Conservation (phyloP, 2,797 vertebrate genomes). For the Pteropus rufus region DNA sequence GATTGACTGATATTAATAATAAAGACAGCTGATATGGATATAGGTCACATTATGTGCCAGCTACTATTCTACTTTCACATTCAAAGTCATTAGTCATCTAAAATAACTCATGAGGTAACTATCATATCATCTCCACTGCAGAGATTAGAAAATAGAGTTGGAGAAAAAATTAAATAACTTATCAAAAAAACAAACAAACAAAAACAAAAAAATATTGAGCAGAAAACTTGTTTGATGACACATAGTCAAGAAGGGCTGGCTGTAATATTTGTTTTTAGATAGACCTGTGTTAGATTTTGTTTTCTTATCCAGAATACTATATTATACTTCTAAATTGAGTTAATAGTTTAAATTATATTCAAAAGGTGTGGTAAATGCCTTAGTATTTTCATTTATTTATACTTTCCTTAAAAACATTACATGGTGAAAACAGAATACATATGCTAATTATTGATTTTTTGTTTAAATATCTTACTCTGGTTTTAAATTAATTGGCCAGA, state of each 20-base stretch:
- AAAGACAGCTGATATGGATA: not conserved
- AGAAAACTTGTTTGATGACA: not conserved
- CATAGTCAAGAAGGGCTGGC: not conserved
- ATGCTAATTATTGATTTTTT: not conserved
- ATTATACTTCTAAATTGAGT: not conserved
- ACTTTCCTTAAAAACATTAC: not conserved
- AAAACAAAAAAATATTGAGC: not conserved
- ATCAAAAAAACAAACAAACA: not conserved
- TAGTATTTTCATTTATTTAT: not conserved
- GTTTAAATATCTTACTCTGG: not conserved
- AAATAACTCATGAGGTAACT: not conserved
- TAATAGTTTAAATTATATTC: not conserved
- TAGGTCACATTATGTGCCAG: not conserved
- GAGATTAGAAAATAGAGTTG: not conserved
- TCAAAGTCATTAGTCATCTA: not conserved
- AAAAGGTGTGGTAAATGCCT: not conserved
- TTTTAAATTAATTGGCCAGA: not conserved
- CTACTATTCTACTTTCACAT: not conserved
- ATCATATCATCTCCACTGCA: not conserved
- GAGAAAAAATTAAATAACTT: not conserved
- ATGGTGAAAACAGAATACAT: not conserved
- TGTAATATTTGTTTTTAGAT: not conserved
- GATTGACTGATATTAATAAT: not conserved
- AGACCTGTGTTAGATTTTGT: not conserved
- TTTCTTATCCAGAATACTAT: not conserved